phyloP scores from a whole-genome alignment of 2,797 vertebrate genomes.

The Tangara arthus region DNA sequence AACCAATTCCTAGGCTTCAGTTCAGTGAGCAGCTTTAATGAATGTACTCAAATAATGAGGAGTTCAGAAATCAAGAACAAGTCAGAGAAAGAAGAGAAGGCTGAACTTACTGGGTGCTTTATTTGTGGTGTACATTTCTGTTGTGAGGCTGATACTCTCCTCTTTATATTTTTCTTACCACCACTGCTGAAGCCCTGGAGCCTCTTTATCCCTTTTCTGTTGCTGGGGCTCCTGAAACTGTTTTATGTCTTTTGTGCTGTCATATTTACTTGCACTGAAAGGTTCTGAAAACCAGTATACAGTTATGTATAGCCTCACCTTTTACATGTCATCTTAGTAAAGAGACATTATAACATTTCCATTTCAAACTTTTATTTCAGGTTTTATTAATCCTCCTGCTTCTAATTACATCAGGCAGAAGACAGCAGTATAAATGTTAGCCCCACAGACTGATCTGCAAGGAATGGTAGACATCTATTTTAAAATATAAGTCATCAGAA shows the following conservation, averaged over 20 bases:
- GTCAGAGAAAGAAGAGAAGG: background rate
- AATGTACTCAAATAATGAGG: background rate
- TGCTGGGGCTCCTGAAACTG: background rate
- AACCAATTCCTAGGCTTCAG: background rate
- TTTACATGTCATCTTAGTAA: background rate
- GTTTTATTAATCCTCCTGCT: background rate
- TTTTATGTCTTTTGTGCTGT: background rate
- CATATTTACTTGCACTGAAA: conserved; percentile 1
- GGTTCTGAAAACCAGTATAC: background rate
- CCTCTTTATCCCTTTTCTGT: background rate
- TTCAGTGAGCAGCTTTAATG: background rate
- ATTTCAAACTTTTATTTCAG: background rate
- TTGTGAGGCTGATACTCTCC: background rate
- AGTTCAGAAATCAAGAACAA: background rate
- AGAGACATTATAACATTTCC: background rate
- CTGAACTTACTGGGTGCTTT: background rate
- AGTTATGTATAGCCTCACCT: background rate
- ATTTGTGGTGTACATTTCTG: background rate
- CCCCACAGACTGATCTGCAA: background rate
- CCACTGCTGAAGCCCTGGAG: background rate
- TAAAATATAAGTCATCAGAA: conserved; percentile 6
- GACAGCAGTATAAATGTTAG: background rate
- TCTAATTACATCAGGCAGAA: conserved; percentile 14
- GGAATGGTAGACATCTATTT: background rate
- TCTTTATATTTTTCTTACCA: background rate